Base-by-base conservation (phyloP, 2,797 vertebrate genomes). In the Coregonus ussuriensis region DNA sequence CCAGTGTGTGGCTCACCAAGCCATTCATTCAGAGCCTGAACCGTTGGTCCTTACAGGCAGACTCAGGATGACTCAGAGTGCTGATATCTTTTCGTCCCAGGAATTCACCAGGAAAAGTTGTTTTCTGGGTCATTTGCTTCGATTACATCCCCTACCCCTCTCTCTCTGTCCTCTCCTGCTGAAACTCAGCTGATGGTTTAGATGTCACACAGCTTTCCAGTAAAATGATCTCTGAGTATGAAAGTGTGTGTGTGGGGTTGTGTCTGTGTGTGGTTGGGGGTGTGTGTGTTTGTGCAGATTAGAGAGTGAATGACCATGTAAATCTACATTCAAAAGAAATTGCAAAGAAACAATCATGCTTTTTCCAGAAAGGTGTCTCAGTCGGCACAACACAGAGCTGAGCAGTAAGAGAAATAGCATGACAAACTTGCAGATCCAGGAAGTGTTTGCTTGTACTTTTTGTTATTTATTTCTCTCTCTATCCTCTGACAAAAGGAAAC, bases 91-190 rank as follows among this genome's bases (percentile, higher is more conserved):
- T 89, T 84, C 76, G 71, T 83, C 79, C 72, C 79, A 52, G 21
- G 72, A 85, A 74, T 88, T 87, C 74, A 81, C 71, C 54, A 83
- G 75, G 82, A 89, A 89, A 83, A 78, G 41, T 80, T 80, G 33
- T 87, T 87, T 89, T 84, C 84, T 86, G 79, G 84, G 72, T 87
- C 77, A 85, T 90, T 86, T 88, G 70, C 77, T 84, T 80, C 37
- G 81, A 85, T 85, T 79, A 59, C 76, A 77, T 81, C 73, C 68
- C 73, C 37, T 6, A 0, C 9, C 41, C 9, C 59, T 73, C 65
- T 16, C 6, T 66, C 70, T 65, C 31, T 74, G 31, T 41, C 54
- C 54, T 59, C 18, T 21, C 16, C 16, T 59, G 54, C 54, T 59
- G 54, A n/a, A 18, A n/a, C 54, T 5, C 54, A 59, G 18, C 54